These are phyloP conservation scores for Rutpela maculata DNA, from an alignment of 2,888 invertebrate species.

Conservation along the genomic window DNA sequence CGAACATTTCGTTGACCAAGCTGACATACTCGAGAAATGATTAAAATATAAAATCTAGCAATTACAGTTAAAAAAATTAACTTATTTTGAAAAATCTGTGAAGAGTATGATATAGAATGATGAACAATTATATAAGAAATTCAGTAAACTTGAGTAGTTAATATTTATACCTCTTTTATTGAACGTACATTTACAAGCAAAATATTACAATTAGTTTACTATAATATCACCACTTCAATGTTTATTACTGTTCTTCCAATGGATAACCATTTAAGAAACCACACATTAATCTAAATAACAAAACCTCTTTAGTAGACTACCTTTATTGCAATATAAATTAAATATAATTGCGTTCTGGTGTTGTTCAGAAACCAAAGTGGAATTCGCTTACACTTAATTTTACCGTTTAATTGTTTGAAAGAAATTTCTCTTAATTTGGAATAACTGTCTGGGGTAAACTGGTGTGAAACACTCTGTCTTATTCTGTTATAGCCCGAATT, in stretches of 20 bases:
- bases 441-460: constrained; percentile 48
- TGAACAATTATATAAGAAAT: too few species aligned
- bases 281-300: constrained; percentile 6
- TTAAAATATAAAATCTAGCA: too few species aligned
- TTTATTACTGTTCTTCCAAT: not conserved
- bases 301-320: not conserved
- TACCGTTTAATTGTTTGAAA: constrained; percentile 36
- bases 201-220: not conserved
- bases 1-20: too few species aligned
- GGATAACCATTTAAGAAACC: not conserved
- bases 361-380: constrained; percentile 13
- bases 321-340: constrained; percentile 9
- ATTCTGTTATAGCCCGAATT: constrained; percentile 43
- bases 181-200: too few species aligned
- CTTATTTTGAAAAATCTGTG: too few species aligned
- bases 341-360: not conserved
- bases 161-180: too few species aligned
- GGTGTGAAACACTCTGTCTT: constrained; percentile 49
- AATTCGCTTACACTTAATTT: constrained; percentile 29
- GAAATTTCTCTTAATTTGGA: constrained; percentile 46
- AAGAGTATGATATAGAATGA: too few species aligned
- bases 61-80: too few species aligned
- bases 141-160: too few species aligned
- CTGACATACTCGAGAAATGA: too few species aligned
- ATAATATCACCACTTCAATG: not conserved